Conservation (phyloP, 1,140 invertebrate genomes). For the Triops cancriformis region DNA sequence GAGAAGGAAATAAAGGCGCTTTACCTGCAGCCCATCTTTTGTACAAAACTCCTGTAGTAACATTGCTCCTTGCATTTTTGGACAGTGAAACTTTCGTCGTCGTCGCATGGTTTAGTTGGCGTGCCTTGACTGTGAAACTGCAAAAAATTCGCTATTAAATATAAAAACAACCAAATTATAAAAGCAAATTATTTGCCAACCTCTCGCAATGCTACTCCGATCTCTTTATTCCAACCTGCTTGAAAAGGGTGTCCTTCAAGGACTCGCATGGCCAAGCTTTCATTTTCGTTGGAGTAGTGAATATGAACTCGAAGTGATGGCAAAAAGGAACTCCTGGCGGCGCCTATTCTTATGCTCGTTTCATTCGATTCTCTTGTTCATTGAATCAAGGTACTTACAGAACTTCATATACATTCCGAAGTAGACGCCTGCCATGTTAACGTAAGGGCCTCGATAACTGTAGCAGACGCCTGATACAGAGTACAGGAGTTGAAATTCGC, state of each 20-base stretch:
- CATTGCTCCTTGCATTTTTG: neutral
- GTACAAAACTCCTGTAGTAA: neutral
- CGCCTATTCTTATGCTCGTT: neutral
- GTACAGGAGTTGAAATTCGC: neutral
- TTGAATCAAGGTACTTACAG: slow-evolving; percentile 12
- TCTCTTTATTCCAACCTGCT: slow-evolving; percentile 23
- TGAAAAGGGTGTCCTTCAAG: slow-evolving; percentile 19
- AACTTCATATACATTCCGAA: slow-evolving; percentile 23
- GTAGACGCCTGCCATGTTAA: slow-evolving; percentile 19
- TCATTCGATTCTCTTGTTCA: neutral
- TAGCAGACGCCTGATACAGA: slow-evolving; percentile 18
- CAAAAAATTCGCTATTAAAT: too few relatives aligned
- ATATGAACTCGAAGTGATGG: slow-evolving; percentile 16
- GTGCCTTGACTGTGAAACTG: slow-evolving; percentile 12
- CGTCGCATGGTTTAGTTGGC: neutral
- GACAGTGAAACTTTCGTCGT: slow-evolving; percentile 9
- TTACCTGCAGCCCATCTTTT: neutral
- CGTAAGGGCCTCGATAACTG: neutral
- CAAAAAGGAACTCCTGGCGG: neutral
- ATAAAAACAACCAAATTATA: neutral
- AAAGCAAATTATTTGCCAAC: neutral
- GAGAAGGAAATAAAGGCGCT: neutral
- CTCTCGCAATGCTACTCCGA: slow-evolving; percentile 18
- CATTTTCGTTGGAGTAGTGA: slow-evolving; percentile 16
- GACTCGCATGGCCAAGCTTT: slow-evolving; percentile 8